A percentile compares a stretch with the other conserved stretches of the same genome.
Evolutionary conservation across 2,797 vertebrate species (phyloP).

Genomic region (Anableps anableps): DNA sequence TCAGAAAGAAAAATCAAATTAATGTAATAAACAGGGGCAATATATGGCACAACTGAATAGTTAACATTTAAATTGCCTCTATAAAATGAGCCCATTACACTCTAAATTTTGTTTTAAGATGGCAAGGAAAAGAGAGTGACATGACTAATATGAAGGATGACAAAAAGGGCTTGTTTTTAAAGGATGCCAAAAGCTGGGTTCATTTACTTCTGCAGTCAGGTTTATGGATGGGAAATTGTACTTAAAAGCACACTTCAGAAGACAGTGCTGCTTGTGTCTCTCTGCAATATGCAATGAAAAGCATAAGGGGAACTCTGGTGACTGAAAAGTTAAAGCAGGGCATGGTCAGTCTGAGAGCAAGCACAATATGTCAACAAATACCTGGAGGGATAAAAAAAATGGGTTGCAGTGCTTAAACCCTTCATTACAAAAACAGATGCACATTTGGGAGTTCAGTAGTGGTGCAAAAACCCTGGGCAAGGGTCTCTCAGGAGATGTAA

Average conservation of each 20-base stretch:
- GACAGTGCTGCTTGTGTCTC: neutral
- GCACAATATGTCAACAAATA: constrained; percentile 8
- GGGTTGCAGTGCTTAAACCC: constrained; percentile 2
- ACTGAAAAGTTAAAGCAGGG: neutral
- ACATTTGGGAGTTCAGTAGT: constrained; percentile 12
- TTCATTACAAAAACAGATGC: constrained; percentile 9
- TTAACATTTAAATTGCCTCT: neutral
- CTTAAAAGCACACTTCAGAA: neutral
- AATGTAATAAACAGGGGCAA: neutral
- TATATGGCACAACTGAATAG: neutral
- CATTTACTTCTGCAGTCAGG: neutral
- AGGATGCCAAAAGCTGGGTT: neutral
- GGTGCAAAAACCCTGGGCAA: neutral
- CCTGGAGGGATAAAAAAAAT: neutral
- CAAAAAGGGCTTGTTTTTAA: neutral
- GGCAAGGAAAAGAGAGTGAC: neutral
- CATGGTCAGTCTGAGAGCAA: neutral
- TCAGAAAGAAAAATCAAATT: neutral
- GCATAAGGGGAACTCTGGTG: neutral
- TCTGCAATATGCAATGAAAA: neutral
- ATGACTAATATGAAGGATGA: neutral
- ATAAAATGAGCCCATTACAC: neutral
- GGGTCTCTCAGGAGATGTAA: neutral
- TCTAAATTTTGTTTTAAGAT: neutral
- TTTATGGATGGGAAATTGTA: neutral